Evolutionary conservation across 2,113 vertebrate species (phyloP).

Genomic region (Rhinopomastus cyanomelas): DNA sequence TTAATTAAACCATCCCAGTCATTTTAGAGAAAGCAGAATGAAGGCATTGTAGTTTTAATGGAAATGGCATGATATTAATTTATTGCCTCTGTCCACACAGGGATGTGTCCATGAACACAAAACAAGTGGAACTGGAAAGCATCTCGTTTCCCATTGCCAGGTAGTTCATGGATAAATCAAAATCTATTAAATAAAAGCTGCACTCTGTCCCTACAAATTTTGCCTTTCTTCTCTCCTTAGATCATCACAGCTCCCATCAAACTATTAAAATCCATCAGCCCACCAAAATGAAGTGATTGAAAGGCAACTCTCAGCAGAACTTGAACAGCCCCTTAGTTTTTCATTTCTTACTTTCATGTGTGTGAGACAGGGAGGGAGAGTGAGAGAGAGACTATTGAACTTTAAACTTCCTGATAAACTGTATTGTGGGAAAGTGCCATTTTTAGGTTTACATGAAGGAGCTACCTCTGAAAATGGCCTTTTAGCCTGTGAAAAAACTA

Average conservation of each 20-base stretch:
- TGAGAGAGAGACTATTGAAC: slow-evolving; percentile 73
- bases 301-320: slow-evolving; percentile 36
- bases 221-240: background rate
- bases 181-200: background rate
- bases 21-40: background rate
- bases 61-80: background rate
- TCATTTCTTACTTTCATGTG: slow-evolving; percentile 59
- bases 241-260: background rate
- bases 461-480: slow-evolving; percentile 86
- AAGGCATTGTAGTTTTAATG: background rate
- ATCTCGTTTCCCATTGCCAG: background rate
- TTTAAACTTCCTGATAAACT: slow-evolving; percentile 82
- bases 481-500: slow-evolving; percentile 81
- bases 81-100: background rate
- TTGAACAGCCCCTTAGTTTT: slow-evolving; percentile 64
- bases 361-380: slow-evolving; percentile 55
- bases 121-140: background rate
- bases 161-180: background rate
- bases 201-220: background rate
- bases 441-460: slow-evolving; percentile 87
- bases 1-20: background rate
- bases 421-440: slow-evolving; percentile 88
- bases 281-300: slow-evolving; percentile 6
- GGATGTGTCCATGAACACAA: background rate
- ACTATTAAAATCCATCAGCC: background rate